Conservation (phyloP, 2,888 invertebrate genomes). For the Ophion costatus region DNA sequence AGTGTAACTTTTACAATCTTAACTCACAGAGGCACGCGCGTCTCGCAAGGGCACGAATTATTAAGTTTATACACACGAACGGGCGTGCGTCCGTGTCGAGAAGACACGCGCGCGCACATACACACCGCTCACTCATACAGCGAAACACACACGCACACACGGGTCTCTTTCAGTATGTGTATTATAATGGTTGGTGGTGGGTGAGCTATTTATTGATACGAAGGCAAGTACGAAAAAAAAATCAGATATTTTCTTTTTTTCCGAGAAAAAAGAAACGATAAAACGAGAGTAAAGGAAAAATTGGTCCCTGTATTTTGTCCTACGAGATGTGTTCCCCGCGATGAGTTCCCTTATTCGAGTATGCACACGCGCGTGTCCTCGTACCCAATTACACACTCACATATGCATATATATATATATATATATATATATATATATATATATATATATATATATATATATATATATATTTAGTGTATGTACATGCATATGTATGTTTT, state of each 20-base stretch:
- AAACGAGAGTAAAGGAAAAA: background rate
- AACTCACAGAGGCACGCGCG: slow-evolving; percentile 76
- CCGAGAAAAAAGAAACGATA: background rate
- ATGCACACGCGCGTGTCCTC: slow-evolving; percentile 61
- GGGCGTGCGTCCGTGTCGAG: too few relatives aligned
- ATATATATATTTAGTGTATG: background rate
- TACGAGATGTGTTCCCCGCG: slow-evolving; percentile 14
- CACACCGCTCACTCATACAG: too few relatives aligned
- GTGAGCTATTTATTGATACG: slow-evolving; percentile 43
- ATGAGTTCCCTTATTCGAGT: slow-evolving; percentile 29
- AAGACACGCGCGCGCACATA: too few relatives aligned
- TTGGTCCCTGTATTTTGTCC: background rate
- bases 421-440: slow-evolving; percentile 49
- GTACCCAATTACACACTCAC: slow-evolving; percentile 34
- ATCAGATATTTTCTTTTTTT: too few relatives aligned
- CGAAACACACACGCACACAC: slow-evolving; percentile 10
- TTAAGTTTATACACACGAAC: slow-evolving; percentile 29
- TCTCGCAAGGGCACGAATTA: slow-evolving; percentile 62
- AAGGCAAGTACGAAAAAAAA: slow-evolving; percentile 47
- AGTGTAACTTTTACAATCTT: slow-evolving; percentile 77
- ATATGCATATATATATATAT: slow-evolving; percentile 54
- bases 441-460: slow-evolving; percentile 40
- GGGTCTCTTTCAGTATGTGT: slow-evolving; percentile 38
- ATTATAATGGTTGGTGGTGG: slow-evolving; percentile 51
- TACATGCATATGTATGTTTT: slow-evolving; percentile 56